Evolutionary conservation across 2,888 invertebrate genomes (phyloP), one percentile per base, ranked within the genome.

Genomic region (Cheiracanthium punctorium): DNA sequence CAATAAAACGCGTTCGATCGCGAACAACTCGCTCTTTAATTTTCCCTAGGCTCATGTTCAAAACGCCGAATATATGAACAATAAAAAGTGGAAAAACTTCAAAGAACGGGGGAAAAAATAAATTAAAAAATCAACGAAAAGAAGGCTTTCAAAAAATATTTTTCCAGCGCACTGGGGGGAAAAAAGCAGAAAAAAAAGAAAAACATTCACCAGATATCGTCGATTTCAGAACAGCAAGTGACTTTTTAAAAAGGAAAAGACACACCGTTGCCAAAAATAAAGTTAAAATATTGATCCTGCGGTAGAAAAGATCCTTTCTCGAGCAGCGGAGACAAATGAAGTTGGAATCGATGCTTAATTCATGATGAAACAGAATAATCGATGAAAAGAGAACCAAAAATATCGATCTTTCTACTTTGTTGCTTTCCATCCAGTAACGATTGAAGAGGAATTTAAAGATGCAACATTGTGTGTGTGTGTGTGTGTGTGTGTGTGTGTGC

Each of bases 321-420:
- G 4, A n/a, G 2, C 24, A 17, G 17, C 2, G 14, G 58, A 58
- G 24, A 58, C 24, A 58, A 58, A 58, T 58, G 58, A 58, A 24
- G 58, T 58, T 7, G 58, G 58, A 58, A 58, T 58, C 58, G 24
- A 58, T 24, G 20, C 58, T 58, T 58, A 58, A 58, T 58, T 58
- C 24, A 58, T 58, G 58, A 58, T 58, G 24, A 58, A 58, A 58
- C 58, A 24, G 58, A 58, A 58, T 58, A 58, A 58, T 58, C 58
- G 58, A 58, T 58, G 1, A 17, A 58, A 12, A 58, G 24, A 24
- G 20, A 58, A 58, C 58, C 12, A 58, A 58, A 58, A 58, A 24
- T 58, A 58, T 58, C 58, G 58, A 58, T 58, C 17, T 58, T 58
- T 24, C 5, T 24, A 58, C 58, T 1, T 1, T 58, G 58, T 58